Evolutionary conservation across 2,888 invertebrate genomes (phyloP), one percentile per base, ranked within the genome.

Genomic region (Tipula unca): DNA sequence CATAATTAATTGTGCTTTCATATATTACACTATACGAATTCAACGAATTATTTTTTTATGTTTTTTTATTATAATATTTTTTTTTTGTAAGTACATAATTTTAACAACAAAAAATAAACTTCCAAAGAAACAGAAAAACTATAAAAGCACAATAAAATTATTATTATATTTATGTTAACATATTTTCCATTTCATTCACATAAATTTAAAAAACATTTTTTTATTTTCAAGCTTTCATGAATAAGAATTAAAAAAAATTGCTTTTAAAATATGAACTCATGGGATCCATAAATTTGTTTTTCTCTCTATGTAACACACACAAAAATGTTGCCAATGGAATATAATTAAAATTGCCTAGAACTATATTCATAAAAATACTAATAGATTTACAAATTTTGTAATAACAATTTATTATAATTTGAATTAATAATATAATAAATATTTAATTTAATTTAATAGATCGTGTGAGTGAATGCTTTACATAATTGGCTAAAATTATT

Each of bases 91-190:
- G 69, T 69, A 69, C 69, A 69, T 69, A 25, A 25, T 69, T 25
- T 69, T 69, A 69, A 69, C 25, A 25, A 25, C 25, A 69, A 69
- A 25, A 69, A 48, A 32, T 17, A 48, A 69, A 69, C 25, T 69
- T 69, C 25, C 25, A 69, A 69, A 69, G 69, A 69, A 69, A 69
- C 25, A 20, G 69, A 69, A 69, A 25, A 69, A 69, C 69, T 69
- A 69, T 69, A 69, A 69, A 69, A 69, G 69, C 69, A 69, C 69
- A 69, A 69, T 69, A 69, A 69, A 69, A 69, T 69, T 69, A 69
- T 69, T 69, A 69, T 69, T 69, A 69, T 69, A 69, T 69, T 69
- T 69, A 69, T 69, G 69, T 69, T 69, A 69, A 69, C 69, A 69
- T 69, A 69, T 69, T 69, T 69, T 69, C 69, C 69, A 69, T 69